Evolutionary conservation across 2,888 invertebrate species (phyloP).

Genomic region (Colletes collaris): DNA sequence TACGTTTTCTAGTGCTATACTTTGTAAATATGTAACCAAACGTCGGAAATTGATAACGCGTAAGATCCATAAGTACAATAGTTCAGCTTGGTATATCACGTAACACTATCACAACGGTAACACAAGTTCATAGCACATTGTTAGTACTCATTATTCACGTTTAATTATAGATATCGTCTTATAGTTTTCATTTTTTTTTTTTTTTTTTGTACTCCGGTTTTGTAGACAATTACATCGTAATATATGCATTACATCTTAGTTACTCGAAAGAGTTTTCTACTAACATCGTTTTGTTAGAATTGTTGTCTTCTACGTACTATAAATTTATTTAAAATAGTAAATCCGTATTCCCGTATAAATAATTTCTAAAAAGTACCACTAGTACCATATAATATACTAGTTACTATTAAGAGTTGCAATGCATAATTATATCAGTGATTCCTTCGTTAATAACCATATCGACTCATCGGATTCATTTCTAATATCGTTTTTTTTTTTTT

Average conservation of each 20-base stretch:
- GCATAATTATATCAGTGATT: slow-evolving; percentile 15
- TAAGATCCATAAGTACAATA: slow-evolving; percentile 56
- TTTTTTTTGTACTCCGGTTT: slow-evolving; percentile 23
- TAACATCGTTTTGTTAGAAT: slow-evolving; percentile 38
- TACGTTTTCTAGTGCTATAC: slow-evolving; percentile 53
- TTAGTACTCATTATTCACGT: slow-evolving; percentile 31
- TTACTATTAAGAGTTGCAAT: slow-evolving; percentile 28
- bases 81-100: slow-evolving; percentile 29
- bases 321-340: slow-evolving; percentile 25
- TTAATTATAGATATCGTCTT: slow-evolving; percentile 27
- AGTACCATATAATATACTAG: slow-evolving; percentile 16
- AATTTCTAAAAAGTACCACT: slow-evolving; percentile 28
- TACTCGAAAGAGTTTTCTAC: slow-evolving; percentile 28
- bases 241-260: slow-evolving; percentile 46
- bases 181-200: neutral
- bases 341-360: neutral
- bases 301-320: slow-evolving; percentile 22
- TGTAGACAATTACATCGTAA: slow-evolving; percentile 34
- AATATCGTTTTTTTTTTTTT: neutral
- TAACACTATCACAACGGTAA: slow-evolving; percentile 35
- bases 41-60: slow-evolving; percentile 40
- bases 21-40: slow-evolving; percentile 66
- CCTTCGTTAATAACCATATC: slow-evolving; percentile 18
- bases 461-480: slow-evolving; percentile 8
- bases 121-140: slow-evolving; percentile 41